Evolutionary conservation across 2,797 vertebrate species (phyloP), one percentile per base, ranked within the genome.

Genomic region (Notolabrus celidotus): DNA sequence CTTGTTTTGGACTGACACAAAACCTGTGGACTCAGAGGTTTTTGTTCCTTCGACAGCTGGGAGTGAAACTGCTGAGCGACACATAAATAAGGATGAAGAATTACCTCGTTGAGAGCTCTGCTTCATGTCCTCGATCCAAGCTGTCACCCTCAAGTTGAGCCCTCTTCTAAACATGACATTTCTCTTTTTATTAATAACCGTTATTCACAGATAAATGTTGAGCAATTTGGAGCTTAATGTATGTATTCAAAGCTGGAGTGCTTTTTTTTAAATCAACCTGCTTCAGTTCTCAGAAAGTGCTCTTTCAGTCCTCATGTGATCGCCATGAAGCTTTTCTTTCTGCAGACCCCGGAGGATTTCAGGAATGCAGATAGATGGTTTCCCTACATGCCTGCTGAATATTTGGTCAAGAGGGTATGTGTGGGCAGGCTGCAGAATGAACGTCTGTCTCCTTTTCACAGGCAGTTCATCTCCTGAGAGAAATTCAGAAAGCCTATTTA

Each of bases 331-430:
- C 62, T 70, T 54, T 38, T 55, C 58, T 80, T 55, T 69, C 72
- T 76, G 69, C 79, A 80, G 52, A 77, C 71, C 84, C 74, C 67
- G 42, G 70, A 69, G 77, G 55, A 66, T 71, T 84, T 70, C 49
- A 80, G 78, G 79, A 87, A 89, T 86, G 85, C 61, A 80, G 74
- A 72, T 66, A 45, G 77, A 77, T 12, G 79, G 72, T 71, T 45
- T 75, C 65, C 68, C 58, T 73, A 46, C 77, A 75, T 56, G 69
- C 74, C 60, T 74, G 64, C 43, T 69, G 66, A 83, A 83, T 82
- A 73, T 86, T 85, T 79, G 82, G 75, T 81, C 70, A 68, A 79
- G 25, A 58, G 62, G 61, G 67, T 67, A 45, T 67, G 66, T 81
- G 85, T 62, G 78, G 71, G 34, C 59, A 65, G 77, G 53, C 79